Percentiles rank a stretch among this genome's conserved stretches.
phyloP scores from a whole-genome alignment of 2,113 vertebrate genomes.

The Donacobius atricapilla region DNA sequence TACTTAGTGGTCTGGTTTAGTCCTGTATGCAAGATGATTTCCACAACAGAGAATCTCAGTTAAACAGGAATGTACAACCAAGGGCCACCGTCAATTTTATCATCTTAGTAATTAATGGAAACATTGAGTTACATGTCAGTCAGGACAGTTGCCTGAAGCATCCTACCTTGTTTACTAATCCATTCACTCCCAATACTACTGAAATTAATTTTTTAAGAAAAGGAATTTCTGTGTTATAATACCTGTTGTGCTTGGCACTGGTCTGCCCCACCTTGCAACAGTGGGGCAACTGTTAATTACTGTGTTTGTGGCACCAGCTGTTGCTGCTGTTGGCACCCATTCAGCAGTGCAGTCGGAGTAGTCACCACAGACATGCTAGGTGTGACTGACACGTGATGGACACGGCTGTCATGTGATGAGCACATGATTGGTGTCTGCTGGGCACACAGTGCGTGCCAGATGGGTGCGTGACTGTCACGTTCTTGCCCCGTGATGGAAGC shows the following conservation, averaged over 20 bases:
- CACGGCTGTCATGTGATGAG: fast-evolving
- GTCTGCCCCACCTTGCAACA: not conserved
- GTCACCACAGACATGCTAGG: too few species aligned
- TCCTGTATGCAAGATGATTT: not conserved
- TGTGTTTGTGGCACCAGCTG: not conserved
- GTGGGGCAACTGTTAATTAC: not conserved
- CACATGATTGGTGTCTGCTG: fast-evolving
- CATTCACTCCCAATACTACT: not conserved
- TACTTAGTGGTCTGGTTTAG: not conserved
- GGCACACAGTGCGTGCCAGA: fast-evolving
- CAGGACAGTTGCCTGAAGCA: not conserved
- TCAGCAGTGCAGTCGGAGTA: fast-evolving
- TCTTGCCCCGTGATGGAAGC: fast-evolving
- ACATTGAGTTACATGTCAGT: not conserved
- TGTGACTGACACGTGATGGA: fast-evolving
- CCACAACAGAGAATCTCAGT: not conserved
- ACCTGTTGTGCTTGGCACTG: not conserved
- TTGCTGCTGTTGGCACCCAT: not conserved
- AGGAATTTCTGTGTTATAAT: not conserved
- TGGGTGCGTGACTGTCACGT: fast-evolving
- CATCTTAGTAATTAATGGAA: not conserved
- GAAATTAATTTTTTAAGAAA: not conserved
- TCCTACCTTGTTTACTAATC: not conserved
- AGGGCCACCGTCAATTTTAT: not conserved
- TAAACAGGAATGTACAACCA: not conserved